Base-by-base conservation (phyloP, 2,888 invertebrate species). In the Epinotia bilunana region DNA sequence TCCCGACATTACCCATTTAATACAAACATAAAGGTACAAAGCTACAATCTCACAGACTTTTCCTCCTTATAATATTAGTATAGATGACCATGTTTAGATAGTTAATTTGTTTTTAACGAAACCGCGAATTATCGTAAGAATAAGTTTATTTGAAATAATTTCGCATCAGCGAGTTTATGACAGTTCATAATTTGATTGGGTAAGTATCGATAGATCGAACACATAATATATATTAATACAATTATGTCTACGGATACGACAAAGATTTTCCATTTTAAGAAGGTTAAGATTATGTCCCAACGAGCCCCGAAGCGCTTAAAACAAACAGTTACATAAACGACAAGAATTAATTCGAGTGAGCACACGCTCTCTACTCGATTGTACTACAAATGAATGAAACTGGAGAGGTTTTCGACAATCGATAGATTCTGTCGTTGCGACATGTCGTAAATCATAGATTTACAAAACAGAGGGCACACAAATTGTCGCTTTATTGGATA, bases 371-470 rank as follows among this genome's bases (percentile, higher is more conserved):
- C 77, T 53, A 80, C 73, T 72, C 75, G 67, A 77, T 82, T 81
- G 78, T 81, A 62, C 82, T 82, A 82, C 80, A 82, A 83, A 81
- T 81, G 76, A 78, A 83, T 78, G 82, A 82, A 82, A 83, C 78
- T 72, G 62, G 61, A 77, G 75, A 72, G 60, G 49, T 62, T 72
- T 67, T 20, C 72, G 75, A 67, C 75, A 75, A 73, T 63, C 75
- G 62, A 77, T 77, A 72, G 65, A 74, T 77, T 78, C 78, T 83
- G 76, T 73, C 79, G 71, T 79, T 78, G 67, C 77, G 77, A 77
- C 77, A 77, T 62, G 60, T 16, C 18, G 46, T 58, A 43, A 18
- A 16, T n/a, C 67, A 72, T 33, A 75, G 71, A 72, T 60, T 7
- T 7, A 49, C 0, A 23, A 6, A 12, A 12, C 62, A 73, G 73